Percentiles rank a stretch among this genome's conserved stretches.
Evolutionary conservation across 2,113 vertebrate species (phyloP).

Genomic region (Ancistrus triradiatus): DNA sequence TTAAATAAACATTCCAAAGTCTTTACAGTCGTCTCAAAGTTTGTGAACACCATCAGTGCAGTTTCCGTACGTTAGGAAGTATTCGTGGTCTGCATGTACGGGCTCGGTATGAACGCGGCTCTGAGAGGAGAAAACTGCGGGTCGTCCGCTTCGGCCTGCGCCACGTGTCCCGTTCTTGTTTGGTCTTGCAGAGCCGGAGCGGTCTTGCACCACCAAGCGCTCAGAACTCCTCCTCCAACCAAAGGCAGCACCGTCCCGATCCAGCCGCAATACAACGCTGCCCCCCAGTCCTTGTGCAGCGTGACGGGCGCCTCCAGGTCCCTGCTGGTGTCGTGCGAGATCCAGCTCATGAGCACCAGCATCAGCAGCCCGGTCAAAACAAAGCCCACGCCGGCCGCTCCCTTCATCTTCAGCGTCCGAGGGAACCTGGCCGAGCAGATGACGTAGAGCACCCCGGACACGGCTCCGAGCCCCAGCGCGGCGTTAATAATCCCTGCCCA

Average conservation of each 20-base stretch:
- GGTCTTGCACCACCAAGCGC: constrained; percentile 61
- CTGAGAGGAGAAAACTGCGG: constrained; percentile 62
- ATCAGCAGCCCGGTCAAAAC: constrained; percentile 67
- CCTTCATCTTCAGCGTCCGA: constrained; percentile 54
- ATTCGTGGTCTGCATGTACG: constrained; percentile 49
- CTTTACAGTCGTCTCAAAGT: not conserved
- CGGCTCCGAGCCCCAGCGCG: constrained; percentile 59
- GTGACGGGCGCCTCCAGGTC: constrained; percentile 71
- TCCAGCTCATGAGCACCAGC: constrained; percentile 80
- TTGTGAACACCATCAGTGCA: not conserved
- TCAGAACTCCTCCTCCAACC: constrained; percentile 62
- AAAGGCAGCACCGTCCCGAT: constrained; percentile 63
- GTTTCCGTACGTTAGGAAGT: constrained; percentile 43
- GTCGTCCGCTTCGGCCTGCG: constrained; percentile 39
- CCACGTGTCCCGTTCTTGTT: not conserved
- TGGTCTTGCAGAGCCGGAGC: constrained; percentile 1
- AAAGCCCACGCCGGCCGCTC: constrained; percentile 68
- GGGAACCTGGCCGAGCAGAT: constrained; percentile 72
- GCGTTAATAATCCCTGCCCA: constrained; percentile 76
- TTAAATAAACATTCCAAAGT: too few species aligned
- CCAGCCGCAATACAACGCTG: constrained; percentile 84
- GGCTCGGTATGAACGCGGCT: constrained; percentile 56
- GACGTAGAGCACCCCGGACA: constrained; percentile 61
- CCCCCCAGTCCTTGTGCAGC: constrained; percentile 76
- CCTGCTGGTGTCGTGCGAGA: constrained; percentile 70